Percentiles rank a stretch among this genome's conserved stretches.
Evolutionary conservation across 2,113 vertebrate genomes (phyloP).

Genomic region (Rhea pennata): DNA sequence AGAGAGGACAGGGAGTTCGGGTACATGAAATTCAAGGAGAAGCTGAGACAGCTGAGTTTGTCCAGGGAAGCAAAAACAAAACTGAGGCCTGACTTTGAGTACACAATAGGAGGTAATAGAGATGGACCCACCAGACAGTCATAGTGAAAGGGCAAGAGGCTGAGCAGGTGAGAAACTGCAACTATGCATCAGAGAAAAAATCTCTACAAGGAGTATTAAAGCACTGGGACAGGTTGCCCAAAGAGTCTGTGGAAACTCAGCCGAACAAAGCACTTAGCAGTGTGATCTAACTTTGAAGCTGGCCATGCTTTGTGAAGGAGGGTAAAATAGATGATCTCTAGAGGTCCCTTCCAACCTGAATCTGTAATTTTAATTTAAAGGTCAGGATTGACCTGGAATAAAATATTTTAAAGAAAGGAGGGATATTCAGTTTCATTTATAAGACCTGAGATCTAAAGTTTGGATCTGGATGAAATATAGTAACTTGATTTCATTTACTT

Average conservation of each 20-base stretch:
- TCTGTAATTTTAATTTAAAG: constrained; percentile 12
- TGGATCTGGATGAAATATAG: not conserved
- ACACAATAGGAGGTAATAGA: not conserved
- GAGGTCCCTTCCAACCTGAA: not conserved
- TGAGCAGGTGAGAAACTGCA: not conserved
- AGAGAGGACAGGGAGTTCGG: not conserved
- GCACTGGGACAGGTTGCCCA: not conserved
- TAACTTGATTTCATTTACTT: not conserved
- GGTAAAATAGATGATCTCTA: constrained; percentile 13
- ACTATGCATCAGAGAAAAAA: not conserved
- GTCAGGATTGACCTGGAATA: not conserved
- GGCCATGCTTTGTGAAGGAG: not conserved
- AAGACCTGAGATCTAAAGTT: not conserved
- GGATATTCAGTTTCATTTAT: not conserved
- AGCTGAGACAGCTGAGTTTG: not conserved
- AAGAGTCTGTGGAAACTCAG: not conserved
- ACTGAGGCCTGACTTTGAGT: not conserved
- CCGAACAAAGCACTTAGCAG: not conserved
- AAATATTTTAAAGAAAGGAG: not conserved
- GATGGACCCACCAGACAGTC: not conserved
- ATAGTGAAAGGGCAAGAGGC: not conserved
- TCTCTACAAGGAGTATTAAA: not conserved
- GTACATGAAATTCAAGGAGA: not conserved
- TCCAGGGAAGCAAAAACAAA: not conserved
- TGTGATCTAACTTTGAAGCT: constrained; percentile 14